phyloP scores from a whole-genome alignment of 2,797 vertebrate species.

The Acanthiza pusilla region DNA sequence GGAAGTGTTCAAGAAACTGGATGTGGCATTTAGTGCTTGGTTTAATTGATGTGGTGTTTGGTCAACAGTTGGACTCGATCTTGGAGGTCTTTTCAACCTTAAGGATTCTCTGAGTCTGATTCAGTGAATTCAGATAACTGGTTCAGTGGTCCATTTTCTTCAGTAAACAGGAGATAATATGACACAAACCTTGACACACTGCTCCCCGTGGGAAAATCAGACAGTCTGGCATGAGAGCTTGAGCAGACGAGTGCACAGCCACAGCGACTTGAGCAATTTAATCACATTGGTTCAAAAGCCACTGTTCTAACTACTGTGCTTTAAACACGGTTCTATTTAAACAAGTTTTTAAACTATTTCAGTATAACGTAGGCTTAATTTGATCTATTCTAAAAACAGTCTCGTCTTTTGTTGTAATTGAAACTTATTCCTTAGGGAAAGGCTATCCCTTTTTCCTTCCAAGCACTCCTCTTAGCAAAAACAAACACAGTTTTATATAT shows the following conservation, averaged over 20 bases:
- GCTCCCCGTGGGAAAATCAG: neutral
- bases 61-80: neutral
- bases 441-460: neutral
- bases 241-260: fast-evolving
- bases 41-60: neutral
- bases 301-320: neutral
- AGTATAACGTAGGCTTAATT: neutral
- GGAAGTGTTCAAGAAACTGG: neutral
- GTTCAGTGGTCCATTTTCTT: neutral
- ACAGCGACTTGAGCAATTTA: neutral
- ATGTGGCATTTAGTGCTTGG: neutral
- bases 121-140: neutral
- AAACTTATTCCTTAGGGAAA: neutral
- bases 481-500: slow-evolving; percentile 1
- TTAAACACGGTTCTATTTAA: neutral
- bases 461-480: slow-evolving; percentile 1
- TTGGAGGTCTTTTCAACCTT: neutral
- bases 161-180: neutral
- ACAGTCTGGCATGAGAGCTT: neutral
- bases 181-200: neutral
- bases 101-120: neutral
- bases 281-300: neutral
- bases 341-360: neutral
- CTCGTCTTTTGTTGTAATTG: neutral
- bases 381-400: neutral